phyloP scores from a whole-genome alignment of 2,888 invertebrate genomes.

The Sycophila texana region DNA sequence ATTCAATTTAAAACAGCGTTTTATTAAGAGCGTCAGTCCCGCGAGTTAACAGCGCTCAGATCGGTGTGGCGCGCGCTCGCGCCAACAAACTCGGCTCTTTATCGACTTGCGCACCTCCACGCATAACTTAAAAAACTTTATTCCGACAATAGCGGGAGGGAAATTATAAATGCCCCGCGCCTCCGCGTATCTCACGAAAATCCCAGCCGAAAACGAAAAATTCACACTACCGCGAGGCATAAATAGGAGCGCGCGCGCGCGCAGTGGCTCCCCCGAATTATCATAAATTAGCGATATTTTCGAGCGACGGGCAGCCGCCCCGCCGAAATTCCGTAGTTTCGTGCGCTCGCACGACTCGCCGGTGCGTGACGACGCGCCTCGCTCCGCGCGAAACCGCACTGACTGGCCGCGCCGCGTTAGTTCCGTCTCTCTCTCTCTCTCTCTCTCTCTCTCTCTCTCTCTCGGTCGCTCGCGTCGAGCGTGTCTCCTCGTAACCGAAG shows the following conservation, averaged over 20 bases:
- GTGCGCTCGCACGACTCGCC: slow-evolving; percentile 63
- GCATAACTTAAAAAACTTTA: slow-evolving; percentile 52
- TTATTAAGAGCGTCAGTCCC: neutral
- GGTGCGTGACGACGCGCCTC: slow-evolving; percentile 61
- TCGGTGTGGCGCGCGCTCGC: neutral
- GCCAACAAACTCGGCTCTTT: slow-evolving; percentile 46
- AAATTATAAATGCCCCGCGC: slow-evolving; percentile 32
- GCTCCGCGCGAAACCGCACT: slow-evolving; percentile 55
- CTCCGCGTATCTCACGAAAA: slow-evolving; percentile 27
- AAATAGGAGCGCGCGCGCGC: slow-evolving; percentile 56
- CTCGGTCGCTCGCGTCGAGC: slow-evolving; percentile 55
- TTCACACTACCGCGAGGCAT: slow-evolving; percentile 45
- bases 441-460: slow-evolving; percentile 50
- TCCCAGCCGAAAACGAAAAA: slow-evolving; percentile 18
- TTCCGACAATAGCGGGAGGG: slow-evolving; percentile 13
- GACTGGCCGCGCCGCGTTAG: slow-evolving; percentile 25
- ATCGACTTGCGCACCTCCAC: slow-evolving; percentile 26
- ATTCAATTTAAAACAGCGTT: neutral
- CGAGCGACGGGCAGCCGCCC: slow-evolving; percentile 53
- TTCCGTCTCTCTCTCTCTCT: slow-evolving; percentile 52
- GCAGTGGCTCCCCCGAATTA: slow-evolving; percentile 64
- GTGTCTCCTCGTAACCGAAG: slow-evolving; percentile 58
- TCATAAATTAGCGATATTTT: slow-evolving; percentile 71
- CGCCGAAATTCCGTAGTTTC: slow-evolving; percentile 62
- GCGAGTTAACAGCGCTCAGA: slow-evolving; percentile 24